phyloP scores from a whole-genome alignment of 2,113 vertebrate genomes.

The Peromyscus californicus region DNA sequence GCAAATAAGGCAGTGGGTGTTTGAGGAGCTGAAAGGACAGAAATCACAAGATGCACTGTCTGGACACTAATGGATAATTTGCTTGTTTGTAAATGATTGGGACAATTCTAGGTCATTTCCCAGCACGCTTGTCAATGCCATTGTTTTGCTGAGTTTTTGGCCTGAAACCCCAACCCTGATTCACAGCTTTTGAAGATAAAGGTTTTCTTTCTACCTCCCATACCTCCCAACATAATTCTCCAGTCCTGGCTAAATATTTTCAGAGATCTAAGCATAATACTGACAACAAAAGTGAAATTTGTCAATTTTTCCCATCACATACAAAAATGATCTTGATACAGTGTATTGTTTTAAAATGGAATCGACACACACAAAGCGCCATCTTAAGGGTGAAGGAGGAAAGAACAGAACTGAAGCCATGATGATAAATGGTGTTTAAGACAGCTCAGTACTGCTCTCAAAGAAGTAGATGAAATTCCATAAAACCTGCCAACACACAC shows the following conservation, averaged over 20 bases:
- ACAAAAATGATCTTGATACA: constrained; percentile 30
- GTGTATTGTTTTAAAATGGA: constrained; percentile 13
- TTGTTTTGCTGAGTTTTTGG: constrained; percentile 6
- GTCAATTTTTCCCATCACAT: background rate
- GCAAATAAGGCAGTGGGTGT: background rate
- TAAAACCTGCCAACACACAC: background rate
- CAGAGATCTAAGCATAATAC: background rate
- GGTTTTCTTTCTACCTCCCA: background rate
- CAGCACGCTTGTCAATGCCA: background rate
- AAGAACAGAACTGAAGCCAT: background rate
- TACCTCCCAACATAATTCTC: background rate
- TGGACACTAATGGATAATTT: background rate
- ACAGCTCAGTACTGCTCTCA: background rate
- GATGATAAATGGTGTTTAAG: background rate
- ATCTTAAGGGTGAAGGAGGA: background rate
- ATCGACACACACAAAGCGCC: background rate
- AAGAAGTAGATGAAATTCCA: background rate
- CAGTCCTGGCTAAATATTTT: background rate
- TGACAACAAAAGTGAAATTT: constrained; percentile 20
- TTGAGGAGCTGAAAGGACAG: background rate
- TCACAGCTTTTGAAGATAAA: constrained; percentile 16
- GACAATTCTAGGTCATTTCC: constrained; percentile 42
- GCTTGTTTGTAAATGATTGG: constrained; percentile 48
- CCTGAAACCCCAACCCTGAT: background rate
- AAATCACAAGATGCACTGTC: background rate